Evolutionary conservation across 2,888 invertebrate species (phyloP).

Genomic region (Microchrysa polita): DNA sequence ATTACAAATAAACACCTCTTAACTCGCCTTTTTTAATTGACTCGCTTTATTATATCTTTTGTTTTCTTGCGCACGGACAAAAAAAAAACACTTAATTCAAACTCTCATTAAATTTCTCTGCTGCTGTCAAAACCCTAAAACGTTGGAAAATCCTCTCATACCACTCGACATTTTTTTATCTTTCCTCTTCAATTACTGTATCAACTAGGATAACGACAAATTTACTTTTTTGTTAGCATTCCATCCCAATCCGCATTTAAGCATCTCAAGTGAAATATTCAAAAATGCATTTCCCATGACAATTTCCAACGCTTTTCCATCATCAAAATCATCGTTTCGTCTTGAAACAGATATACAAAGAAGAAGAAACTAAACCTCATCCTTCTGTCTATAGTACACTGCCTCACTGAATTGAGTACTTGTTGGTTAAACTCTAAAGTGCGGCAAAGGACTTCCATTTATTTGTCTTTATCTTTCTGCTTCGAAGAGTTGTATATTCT

Average conservation of each 20-base stretch:
- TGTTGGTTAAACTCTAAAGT: conserved; percentile 1
- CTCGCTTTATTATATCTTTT: too few species aligned
- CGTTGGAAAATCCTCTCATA: too few species aligned
- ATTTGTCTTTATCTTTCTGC: background rate
- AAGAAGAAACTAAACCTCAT: background rate
- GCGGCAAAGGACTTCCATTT: background rate
- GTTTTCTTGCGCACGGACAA: too few species aligned
- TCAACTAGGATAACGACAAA: background rate
- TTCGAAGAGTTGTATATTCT: background rate
- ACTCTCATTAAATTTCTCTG: too few species aligned
- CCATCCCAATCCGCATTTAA: background rate
- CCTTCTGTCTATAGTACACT: background rate
- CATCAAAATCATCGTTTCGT: background rate
- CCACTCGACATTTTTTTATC: too few species aligned
- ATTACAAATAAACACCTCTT: too few species aligned
- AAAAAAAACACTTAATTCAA: too few species aligned
- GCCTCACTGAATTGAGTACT: background rate
- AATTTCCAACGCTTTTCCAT: conserved; percentile 16
- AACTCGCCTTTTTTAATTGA: too few species aligned
- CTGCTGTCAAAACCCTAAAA: too few species aligned
- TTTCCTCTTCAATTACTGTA: too few species aligned
- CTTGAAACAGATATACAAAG: conserved; percentile 4
- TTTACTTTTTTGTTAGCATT: background rate
- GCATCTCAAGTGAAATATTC: conserved; percentile 27
- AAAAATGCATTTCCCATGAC: conserved; percentile 40